Evolutionary conservation across 37 sponge, comb jelly and placozoan species (phyloP), one percentile per base, ranked within the genome.

Genomic region (Halisarca cf. caerulea): DNA sequence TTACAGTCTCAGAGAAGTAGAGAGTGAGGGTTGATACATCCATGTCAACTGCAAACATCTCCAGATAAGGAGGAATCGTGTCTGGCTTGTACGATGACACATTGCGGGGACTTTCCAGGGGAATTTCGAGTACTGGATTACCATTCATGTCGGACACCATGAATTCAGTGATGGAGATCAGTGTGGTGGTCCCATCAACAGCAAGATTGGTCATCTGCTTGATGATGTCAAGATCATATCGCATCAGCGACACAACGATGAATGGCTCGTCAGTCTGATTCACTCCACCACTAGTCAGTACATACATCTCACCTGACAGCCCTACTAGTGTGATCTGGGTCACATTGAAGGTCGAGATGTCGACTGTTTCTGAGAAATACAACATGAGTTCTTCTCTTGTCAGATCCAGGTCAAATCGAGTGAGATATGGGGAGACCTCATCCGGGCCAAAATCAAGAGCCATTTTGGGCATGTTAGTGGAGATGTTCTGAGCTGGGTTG

Each of bases 1-100:
- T 94, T 33, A 96, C 97, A 70, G 97, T 96, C 79, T 96, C 97
- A 72, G 90, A 89, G 90, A 96, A 96, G 66, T 58, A 88, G 17
- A 96, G 84, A n/a, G 87, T 89, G 39, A 96, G 53, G 36, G 81
- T 88, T 0, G 88, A 59, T 0, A 86, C 71, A 82, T 96, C 92
- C 86, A 91, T 80, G 55, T 96, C 92, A 17, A 96, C 23, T 35
- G 89, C 84, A 66, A 94, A 96, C 3, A 24, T 3, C 59, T 89
- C 88, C 17, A 96, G 81, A 25, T 77, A 82, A 33, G 97, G 97
- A 36, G 45, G 43, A 44, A 88, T 27, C 1, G 14, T 57, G 58
- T 96, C 97, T 78, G 41, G 40, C 0, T 55, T 82, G 66, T 86
- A 96, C 11, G 4, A 24, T 25, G 87, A 33, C 2, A 88, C 94